Evolutionary conservation across 2,797 vertebrate genomes (phyloP).

Genomic region (Fratercula arctica): DNA sequence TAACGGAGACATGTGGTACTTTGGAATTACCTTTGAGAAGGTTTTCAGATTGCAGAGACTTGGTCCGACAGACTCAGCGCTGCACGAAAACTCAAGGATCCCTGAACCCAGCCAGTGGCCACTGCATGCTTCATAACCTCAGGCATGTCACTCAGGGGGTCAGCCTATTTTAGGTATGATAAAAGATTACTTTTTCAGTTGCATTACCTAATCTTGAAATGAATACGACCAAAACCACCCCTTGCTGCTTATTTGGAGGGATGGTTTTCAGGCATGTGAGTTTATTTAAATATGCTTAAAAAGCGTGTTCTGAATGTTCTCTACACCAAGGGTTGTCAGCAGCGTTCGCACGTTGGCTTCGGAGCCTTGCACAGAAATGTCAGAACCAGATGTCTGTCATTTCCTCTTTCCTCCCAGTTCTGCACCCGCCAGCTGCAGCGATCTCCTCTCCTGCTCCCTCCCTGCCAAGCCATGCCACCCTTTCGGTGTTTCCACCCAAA

Average conservation of each 20-base stretch:
- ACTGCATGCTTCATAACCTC: not conserved
- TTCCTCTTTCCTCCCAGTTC: not conserved
- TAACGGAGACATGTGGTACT: not conserved
- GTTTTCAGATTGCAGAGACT: not conserved
- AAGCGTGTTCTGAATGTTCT: not conserved
- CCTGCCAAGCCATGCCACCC: not conserved
- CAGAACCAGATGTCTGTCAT: not conserved
- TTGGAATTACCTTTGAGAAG: not conserved
- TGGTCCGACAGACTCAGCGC: not conserved
- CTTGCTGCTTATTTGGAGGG: not conserved
- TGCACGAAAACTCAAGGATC: not conserved
- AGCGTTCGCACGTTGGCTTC: not conserved
- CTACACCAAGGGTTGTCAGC: not conserved
- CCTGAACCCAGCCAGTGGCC: not conserved
- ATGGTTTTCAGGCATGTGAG: fast-evolving
- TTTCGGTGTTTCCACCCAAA: not conserved
- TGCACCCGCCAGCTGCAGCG: not conserved
- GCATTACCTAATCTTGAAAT: not conserved
- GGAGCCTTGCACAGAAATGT: not conserved
- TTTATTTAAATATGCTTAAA: not conserved
- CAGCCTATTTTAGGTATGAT: not conserved
- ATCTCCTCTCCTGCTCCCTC: not conserved
- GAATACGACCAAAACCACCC: not conserved
- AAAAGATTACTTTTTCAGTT: not conserved
- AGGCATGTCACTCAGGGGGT: not conserved